Evolutionary conservation across 2,888 invertebrate genomes (phyloP), one percentile per base, ranked within the genome.

Genomic region (Scotopteryx bipunctaria): DNA sequence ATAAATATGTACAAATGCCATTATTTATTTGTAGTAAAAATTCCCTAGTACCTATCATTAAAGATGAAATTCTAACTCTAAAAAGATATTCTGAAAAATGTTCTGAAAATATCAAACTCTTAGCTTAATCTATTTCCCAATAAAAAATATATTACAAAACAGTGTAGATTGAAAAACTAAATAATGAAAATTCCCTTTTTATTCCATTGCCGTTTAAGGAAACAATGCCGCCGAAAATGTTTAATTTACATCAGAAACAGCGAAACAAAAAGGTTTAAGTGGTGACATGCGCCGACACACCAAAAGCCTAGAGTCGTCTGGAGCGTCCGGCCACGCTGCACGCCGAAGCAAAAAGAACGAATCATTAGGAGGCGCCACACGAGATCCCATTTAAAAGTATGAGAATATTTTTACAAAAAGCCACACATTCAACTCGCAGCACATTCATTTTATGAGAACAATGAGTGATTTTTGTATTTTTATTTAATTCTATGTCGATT

Each of bases 381-480:
- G 89, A 88, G 87, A 81, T 75, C 85, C 87, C 87, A 86, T 89
- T 88, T 89, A 88, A 89, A 86, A 90, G 88, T 89, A 90, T 88
- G 88, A 86, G 88, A 90, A 90, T 89, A 90, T 90, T 88, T 89
- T 76, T 86, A 88, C 87, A 89, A 90, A 90, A 89, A 90, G 84
- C 85, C 76, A 79, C 86, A 89, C 89, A 88, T 89, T 88, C 89
- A 88, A 87, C 84, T 88, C 86, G 80, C 83, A 79, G 88, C 89
- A 89, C 89, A 90, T 90, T 90, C 88, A 90, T 90, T 90, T 89
- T 87, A 88, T 87, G 89, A 88, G 89, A 90, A 90, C 89, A 89
- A 89, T 90, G 89, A 89, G 84, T 87, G 87, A 89, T 87, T 90
- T 90, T 90, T 89, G 89, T 90, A 86, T 86, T 89, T 89, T 83